Conservation (phyloP, 37 sponge, comb jelly and placozoan species). For the Ianthella basta region DNA sequence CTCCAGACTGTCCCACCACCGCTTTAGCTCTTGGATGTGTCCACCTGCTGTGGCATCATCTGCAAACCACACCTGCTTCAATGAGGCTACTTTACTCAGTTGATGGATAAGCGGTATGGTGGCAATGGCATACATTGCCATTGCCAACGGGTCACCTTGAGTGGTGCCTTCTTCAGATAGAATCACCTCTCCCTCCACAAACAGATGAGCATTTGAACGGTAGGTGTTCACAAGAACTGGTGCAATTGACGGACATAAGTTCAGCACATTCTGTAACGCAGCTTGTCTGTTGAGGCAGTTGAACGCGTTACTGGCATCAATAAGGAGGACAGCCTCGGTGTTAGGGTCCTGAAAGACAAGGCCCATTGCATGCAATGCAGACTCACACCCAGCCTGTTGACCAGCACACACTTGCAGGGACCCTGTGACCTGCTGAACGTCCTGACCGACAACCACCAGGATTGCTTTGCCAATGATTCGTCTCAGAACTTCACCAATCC, state of each 20-base stretch:
- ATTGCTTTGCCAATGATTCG: constrained; percentile 5
- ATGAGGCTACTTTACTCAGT: no score
- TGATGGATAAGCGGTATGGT: neutral
- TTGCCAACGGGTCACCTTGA: constrained; percentile 8
- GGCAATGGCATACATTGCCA: constrained; percentile 19
- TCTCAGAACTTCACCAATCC: constrained; percentile 11
- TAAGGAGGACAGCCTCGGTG: constrained; percentile 8
- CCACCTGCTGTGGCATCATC: no score
- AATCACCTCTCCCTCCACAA: constrained; percentile 8
- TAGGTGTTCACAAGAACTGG: neutral
- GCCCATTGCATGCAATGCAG: no score
- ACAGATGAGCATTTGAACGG: constrained; percentile 1
- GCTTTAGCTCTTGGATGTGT: no score
- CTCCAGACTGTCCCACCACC: no score
- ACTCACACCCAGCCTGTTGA: no score
- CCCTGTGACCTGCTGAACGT: neutral
- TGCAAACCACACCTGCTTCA: no score
- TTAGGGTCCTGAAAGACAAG: neutral
- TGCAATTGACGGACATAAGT: neutral
- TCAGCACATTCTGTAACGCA: constrained; percentile 1
- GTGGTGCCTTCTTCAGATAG: neutral
- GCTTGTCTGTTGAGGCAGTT: constrained; percentile 16
- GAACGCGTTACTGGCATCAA: constrained; percentile 4
- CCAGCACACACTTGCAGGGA: no score
- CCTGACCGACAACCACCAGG: neutral